A percentile compares a stretch with the other conserved stretches of the same genome.
phyloP scores from a whole-genome alignment of 92 coral and sea anemone species.

The Actinostola sp. region DNA sequence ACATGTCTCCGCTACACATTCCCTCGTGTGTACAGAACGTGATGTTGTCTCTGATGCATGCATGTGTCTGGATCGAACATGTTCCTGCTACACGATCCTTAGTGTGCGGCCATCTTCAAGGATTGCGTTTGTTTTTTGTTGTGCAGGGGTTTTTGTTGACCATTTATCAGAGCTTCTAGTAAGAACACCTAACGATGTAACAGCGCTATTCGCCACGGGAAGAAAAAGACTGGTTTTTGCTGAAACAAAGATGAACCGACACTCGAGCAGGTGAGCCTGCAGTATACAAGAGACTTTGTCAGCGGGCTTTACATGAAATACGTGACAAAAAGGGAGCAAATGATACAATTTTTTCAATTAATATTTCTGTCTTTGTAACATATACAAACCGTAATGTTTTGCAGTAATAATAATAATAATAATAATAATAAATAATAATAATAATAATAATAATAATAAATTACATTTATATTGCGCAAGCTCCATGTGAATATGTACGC shows the following conservation, averaged over 20 bases:
- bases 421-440: too few relatives aligned
- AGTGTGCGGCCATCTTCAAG: not conserved
- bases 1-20: too few relatives aligned
- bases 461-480: too few relatives aligned
- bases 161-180: slow-evolving; percentile 73
- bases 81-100: not conserved
- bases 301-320: too few relatives aligned
- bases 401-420: too few relatives aligned
- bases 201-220: slow-evolving; percentile 64
- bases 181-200: slow-evolving; percentile 64
- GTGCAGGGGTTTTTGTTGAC: slow-evolving; percentile 77
- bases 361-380: too few relatives aligned
- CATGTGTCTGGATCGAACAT: not conserved
- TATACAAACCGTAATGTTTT: too few relatives aligned
- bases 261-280: slow-evolving; percentile 75
- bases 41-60: not conserved
- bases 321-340: too few relatives aligned
- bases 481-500: too few relatives aligned
- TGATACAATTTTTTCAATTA: too few relatives aligned
- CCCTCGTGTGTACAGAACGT: too few relatives aligned
- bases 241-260: slow-evolving; percentile 86
- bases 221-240: slow-evolving; percentile 79
- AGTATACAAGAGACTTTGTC: not conserved
- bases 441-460: too few relatives aligned
- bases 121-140: not conserved